A percentile compares a stretch with the other conserved stretches of the same genome.
phyloP scores from a whole-genome alignment of 2,888 invertebrate species.

The Ophioninae sp. region DNA sequence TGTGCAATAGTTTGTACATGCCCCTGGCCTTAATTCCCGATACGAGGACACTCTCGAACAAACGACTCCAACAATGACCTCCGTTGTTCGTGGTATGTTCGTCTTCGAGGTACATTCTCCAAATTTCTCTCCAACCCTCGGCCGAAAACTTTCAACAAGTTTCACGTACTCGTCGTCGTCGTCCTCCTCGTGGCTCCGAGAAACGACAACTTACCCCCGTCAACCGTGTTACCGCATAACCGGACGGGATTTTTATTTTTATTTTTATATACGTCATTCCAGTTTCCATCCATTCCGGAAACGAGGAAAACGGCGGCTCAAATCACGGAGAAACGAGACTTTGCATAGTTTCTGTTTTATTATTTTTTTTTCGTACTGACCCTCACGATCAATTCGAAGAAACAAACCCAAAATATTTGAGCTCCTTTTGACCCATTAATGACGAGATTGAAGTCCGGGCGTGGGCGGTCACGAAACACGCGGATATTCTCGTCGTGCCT shows the following conservation, averaged over 20 bases:
- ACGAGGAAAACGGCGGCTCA: neutral
- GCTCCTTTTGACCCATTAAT: conserved; percentile 15
- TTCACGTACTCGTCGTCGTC: conserved; percentile 1
- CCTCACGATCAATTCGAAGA: conserved; percentile 31
- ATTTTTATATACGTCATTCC: no score
- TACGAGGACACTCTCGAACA: conserved; percentile 14
- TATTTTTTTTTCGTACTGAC: conserved; percentile 15
- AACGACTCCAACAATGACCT: conserved; percentile 51
- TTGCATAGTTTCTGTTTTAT: neutral
- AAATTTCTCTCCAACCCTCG: conserved; percentile 21
- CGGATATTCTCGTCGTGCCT: conserved; percentile 23
- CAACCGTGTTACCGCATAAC: neutral
- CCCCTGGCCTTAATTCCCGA: conserved; percentile 26
- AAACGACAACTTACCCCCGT: neutral
- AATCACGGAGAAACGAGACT: neutral
- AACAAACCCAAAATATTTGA: conserved; percentile 1
- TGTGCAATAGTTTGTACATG: conserved; percentile 35
- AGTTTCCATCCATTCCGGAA: neutral
- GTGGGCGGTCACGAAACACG: conserved; percentile 34
- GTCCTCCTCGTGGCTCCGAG: conserved; percentile 2
- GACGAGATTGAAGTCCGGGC: conserved; percentile 23
- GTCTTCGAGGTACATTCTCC: conserved; percentile 32
- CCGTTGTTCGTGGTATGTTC: conserved; percentile 20
- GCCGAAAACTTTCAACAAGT: conserved; percentile 24
- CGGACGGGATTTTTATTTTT: neutral